Percentiles rank a stretch among this genome's conserved stretches.
These are phyloP conservation scores for Pipistrellus nathusii DNA, from an alignment of 2,797 vertebrate genomes.

Conservation along the genomic window DNA sequence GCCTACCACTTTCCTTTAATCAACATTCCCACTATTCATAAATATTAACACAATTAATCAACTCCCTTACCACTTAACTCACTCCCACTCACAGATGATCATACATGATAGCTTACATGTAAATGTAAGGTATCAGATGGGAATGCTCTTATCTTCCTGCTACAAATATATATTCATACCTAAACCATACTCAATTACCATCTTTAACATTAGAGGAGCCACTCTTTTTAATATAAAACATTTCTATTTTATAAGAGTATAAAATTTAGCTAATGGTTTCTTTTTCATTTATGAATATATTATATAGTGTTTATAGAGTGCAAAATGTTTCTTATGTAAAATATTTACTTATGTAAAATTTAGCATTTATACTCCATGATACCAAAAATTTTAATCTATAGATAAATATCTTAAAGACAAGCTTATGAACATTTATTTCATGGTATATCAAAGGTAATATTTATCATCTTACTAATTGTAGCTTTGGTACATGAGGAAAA, in stretches of 20 bases:
- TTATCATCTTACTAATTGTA: constrained; percentile 72
- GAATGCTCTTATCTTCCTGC: neutral
- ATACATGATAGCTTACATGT: neutral
- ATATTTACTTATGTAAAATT: neutral
- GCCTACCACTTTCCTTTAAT: neutral
- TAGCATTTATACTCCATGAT: constrained; percentile 33
- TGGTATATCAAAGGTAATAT: constrained; percentile 51
- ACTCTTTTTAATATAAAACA: constrained; percentile 18
- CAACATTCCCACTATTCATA: neutral
- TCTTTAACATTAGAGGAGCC: neutral
- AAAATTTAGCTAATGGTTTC: constrained; percentile 33
- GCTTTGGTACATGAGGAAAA: constrained; percentile 5
- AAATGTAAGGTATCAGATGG: neutral
- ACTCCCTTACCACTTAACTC: neutral
- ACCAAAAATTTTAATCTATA: constrained; percentile 2
- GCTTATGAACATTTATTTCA: constrained; percentile 74
- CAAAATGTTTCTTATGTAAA: neutral
- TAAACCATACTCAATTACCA: neutral
- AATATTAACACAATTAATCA: neutral
- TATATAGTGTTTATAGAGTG: neutral
- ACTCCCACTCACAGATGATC: neutral
- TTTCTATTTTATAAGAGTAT: constrained; percentile 66
- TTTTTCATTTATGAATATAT: constrained; percentile 56
- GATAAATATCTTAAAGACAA: constrained; percentile 73
- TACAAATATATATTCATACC: neutral